Evolutionary conservation across 2,797 vertebrate species (phyloP), one percentile per base, ranked within the genome.

Genomic region (Chelonia mydas): DNA sequence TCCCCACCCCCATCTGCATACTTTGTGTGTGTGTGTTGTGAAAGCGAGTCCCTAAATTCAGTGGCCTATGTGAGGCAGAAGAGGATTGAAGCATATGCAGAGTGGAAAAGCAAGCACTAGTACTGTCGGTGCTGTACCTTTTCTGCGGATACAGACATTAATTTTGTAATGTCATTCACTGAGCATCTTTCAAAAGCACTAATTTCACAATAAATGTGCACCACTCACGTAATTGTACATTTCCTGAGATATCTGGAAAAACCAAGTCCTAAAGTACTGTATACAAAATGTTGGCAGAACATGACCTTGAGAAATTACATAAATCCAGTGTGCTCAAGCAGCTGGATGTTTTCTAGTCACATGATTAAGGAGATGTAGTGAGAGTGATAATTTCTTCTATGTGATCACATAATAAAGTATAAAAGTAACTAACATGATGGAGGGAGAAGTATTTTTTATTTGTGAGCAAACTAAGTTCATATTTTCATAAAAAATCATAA

Each of bases 381-480:
- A 77, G 45, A 28, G 37, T 77, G 37, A 77, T 77, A 37, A 12
- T 61, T 33, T 33, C 13, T 33, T 61, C 15, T 41, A 81, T 33
- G 25, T 84, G 89, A 89, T 94, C 57, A 84, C 47, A 78, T 51
- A 50, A 50, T 50, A 50, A 8, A 50, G 50, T 50, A 13, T 13
- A 50, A 54, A 95, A 94, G 91, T 72, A 91, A 11, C 53, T 82
- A 53, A 85, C 90, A 90, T 82, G 80, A 76, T 86, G 81, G 27
- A 0, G 47, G 16, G 16, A 55, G 51, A n/a, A 2, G 61, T 59
- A 85, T 89, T 92, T 77, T 92, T 92, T 91, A 93, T 82, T 82
- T 28, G 84, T 79, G 55, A 31, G 5, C 21, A 85, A 74, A 68
- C 47, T 47, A 83, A 53, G 23, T 54, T 74, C n/a, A 55, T 27